These are phyloP conservation scores for Myotis davidii DNA, from an alignment of 2,113 vertebrate species.

Conservation along the genomic window DNA sequence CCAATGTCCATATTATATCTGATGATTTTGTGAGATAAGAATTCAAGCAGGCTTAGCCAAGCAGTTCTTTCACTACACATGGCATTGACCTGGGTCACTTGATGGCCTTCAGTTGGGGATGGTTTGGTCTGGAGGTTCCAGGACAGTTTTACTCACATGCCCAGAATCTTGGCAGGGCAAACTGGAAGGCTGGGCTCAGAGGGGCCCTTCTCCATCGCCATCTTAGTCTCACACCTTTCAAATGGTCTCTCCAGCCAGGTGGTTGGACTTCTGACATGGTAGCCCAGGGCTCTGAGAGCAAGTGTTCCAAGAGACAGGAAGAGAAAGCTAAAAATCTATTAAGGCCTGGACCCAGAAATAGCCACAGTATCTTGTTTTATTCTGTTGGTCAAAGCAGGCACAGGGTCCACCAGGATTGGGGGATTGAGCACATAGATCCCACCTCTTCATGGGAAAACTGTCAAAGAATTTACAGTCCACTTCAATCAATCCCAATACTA, in stretches of 20 bases:
- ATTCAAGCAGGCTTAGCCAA: background rate
- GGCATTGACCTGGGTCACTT: background rate
- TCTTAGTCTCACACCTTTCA: background rate
- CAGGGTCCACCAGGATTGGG: background rate
- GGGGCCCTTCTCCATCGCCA: background rate
- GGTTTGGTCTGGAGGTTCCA: background rate
- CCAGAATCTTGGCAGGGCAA: background rate
- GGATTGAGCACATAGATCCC: background rate
- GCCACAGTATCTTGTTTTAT: background rate
- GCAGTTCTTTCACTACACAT: background rate
- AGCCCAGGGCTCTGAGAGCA: background rate
- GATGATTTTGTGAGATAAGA: background rate
- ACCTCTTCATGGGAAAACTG: background rate
- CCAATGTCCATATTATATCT: background rate
- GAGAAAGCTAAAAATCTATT: background rate
- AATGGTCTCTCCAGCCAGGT: background rate
- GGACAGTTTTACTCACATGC: background rate
- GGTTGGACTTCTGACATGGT: background rate
- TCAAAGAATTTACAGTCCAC: background rate
- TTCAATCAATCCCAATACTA: background rate
- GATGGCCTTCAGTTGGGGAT: background rate
- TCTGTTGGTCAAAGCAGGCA: background rate
- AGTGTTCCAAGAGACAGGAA: background rate
- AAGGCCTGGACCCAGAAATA: background rate
- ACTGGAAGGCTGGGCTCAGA: background rate